Evolutionary conservation across 2,797 vertebrate genomes (phyloP).

Genomic region (Mormyrus hasselquistii): DNA sequence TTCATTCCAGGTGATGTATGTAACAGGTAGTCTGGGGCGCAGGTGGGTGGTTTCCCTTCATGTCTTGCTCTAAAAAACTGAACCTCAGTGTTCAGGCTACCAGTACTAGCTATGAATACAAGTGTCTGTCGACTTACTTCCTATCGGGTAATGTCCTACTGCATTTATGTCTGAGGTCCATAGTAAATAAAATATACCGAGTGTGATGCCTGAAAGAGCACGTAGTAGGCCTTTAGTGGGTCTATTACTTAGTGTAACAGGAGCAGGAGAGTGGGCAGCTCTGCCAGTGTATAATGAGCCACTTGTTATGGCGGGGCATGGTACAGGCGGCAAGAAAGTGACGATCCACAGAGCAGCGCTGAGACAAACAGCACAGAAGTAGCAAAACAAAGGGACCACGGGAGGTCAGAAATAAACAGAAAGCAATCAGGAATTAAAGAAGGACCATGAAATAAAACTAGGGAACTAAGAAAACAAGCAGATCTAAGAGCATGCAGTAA

Average conservation of each 20-base stretch:
- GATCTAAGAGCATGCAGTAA: background rate
- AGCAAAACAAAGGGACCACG: background rate
- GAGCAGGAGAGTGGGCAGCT: background rate
- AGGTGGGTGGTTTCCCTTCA: background rate
- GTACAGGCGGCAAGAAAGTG: too few relatives aligned
- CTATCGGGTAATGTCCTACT: background rate
- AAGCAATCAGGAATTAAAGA: background rate
- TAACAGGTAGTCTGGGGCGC: background rate
- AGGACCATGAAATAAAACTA: background rate
- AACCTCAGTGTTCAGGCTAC: background rate
- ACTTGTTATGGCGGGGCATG: too few relatives aligned
- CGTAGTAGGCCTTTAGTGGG: background rate
- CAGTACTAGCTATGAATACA: background rate
- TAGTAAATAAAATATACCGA: background rate
- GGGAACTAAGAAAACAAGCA: background rate
- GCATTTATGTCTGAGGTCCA: background rate
- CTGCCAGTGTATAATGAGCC: background rate
- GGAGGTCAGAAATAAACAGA: background rate
- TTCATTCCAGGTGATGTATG: background rate
- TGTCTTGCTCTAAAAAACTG: background rate
- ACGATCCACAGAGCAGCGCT: too few relatives aligned
- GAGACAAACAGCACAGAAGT: background rate
- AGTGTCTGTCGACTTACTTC: background rate
- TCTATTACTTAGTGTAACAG: background rate
- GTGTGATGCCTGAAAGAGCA: background rate